Evolutionary conservation across 2,797 vertebrate species (phyloP).

Genomic region (Pogoniulus pusillus): DNA sequence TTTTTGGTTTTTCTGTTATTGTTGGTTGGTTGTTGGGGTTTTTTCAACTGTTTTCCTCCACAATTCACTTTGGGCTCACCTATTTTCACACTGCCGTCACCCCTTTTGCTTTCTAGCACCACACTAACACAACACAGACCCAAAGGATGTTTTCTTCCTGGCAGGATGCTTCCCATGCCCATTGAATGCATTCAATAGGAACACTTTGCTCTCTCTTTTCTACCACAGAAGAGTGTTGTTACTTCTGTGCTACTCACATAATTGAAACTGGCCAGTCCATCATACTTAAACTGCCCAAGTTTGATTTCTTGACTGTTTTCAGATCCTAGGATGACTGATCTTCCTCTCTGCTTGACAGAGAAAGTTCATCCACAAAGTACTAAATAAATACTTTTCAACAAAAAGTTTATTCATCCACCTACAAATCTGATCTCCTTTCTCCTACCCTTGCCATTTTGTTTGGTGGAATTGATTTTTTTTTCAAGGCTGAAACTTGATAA

Average conservation of each 20-base stretch:
- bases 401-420: neutral
- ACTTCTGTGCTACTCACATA: neutral
- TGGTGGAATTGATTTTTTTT: neutral
- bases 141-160: conserved; percentile 45
- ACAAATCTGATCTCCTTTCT: neutral
- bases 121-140: neutral
- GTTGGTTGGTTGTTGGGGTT: neutral
- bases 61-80: conserved; percentile 38
- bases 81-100: conserved; percentile 66
- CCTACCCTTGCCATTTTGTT: neutral
- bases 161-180: neutral
- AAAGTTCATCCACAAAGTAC: neutral
- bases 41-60: neutral
- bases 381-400: neutral
- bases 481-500: neutral
- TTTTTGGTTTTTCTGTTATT: too few relatives aligned
- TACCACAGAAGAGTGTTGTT: conserved; percentile 20
- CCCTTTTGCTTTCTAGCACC: conserved; percentile 46
- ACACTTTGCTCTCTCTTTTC: neutral
- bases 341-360: neutral
- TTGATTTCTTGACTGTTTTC: conserved; percentile 29
- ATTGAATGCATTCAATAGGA: neutral
- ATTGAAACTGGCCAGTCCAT: neutral
- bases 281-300: conserved; percentile 27
- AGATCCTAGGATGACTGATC: neutral